phyloP scores from a whole-genome alignment of 2,113 vertebrate species.

The Gobius niger region DNA sequence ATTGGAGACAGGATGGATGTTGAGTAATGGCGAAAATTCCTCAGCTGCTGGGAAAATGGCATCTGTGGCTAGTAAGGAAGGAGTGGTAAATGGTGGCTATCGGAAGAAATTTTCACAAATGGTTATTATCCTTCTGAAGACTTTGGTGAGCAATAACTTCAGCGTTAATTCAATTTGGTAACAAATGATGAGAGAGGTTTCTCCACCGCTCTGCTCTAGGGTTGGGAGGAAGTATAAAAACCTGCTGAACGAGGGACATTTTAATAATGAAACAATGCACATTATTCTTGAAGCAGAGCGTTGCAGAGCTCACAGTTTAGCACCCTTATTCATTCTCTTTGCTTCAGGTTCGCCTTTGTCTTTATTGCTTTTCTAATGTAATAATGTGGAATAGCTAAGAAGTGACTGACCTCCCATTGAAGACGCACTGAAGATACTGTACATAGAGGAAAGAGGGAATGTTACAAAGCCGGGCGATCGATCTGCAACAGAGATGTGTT shows the following conservation, averaged over 20 bases:
- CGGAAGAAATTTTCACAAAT: too few relatives aligned
- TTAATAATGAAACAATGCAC: slow-evolving; percentile 7
- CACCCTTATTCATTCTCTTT: slow-evolving; percentile 1
- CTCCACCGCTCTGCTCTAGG: neutral
- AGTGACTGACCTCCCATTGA: too few relatives aligned
- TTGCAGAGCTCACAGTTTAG: neutral
- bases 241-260: slow-evolving; percentile 2
- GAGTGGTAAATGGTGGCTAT: too few relatives aligned
- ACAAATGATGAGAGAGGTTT: slow-evolving; percentile 5
- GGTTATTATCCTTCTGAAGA: neutral
- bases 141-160: neutral
- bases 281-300: slow-evolving; percentile 7
- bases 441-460: too few relatives aligned
- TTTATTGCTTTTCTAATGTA: neutral
- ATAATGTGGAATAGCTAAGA: too few relatives aligned
- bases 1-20: too few relatives aligned
- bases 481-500: too few relatives aligned
- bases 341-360: neutral
- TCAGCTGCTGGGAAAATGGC: too few relatives aligned
- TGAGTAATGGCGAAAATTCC: too few relatives aligned
- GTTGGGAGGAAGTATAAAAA: neutral
- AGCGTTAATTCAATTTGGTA: neutral
- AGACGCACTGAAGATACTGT: too few relatives aligned
- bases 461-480: too few relatives aligned
- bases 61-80: too few relatives aligned